Percentiles rank a stretch among this genome's conserved stretches.
phyloP scores from a whole-genome alignment of 1,140 invertebrate species.

The Danaus plexippus region DNA sequence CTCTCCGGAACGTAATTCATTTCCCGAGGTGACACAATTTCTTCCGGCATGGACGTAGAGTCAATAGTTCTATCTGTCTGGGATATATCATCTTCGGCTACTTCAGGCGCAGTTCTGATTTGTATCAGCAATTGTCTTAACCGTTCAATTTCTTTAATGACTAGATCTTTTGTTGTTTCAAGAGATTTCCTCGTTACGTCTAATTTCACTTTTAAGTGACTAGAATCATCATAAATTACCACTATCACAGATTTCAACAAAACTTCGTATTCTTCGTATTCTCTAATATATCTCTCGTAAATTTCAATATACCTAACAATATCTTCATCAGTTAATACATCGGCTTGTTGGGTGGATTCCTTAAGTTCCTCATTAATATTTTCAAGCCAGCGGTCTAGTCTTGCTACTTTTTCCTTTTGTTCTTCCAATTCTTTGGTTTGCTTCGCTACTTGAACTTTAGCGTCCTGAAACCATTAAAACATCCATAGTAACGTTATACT shows the following conservation, averaged over 20 bases:
- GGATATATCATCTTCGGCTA: slow-evolving; percentile 61
- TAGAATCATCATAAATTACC: slow-evolving; percentile 71
- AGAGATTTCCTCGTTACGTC: slow-evolving; percentile 71
- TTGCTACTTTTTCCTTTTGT: slow-evolving; percentile 48
- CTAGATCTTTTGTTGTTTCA: slow-evolving; percentile 71
- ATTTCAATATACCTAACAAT: slow-evolving; percentile 64
- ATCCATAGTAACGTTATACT: background rate
- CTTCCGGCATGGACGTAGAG: slow-evolving; percentile 75
- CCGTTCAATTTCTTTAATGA: slow-evolving; percentile 72
- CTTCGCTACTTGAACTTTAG: slow-evolving; percentile 41
- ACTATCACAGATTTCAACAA: slow-evolving; percentile 73
- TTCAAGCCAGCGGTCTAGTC: slow-evolving; percentile 61
- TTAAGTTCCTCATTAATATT: slow-evolving; percentile 56
- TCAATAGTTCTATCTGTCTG: slow-evolving; percentile 74
- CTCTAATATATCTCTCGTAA: slow-evolving; percentile 69
- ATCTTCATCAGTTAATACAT: slow-evolving; percentile 54
- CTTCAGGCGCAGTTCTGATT: slow-evolving; percentile 49
- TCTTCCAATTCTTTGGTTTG: slow-evolving; percentile 54
- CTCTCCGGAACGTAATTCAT: slow-evolving; percentile 19
- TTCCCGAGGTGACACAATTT: slow-evolving; percentile 62
- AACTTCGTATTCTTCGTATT: slow-evolving; percentile 73
- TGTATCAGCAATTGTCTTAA: slow-evolving; percentile 63
- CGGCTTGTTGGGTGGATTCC: slow-evolving; percentile 43
- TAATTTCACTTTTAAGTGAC: slow-evolving; percentile 73
- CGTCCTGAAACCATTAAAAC: slow-evolving; percentile 48